Evolutionary conservation across 1,140 invertebrate species (phyloP).

Genomic region (Mesaphorura yosii): DNA sequence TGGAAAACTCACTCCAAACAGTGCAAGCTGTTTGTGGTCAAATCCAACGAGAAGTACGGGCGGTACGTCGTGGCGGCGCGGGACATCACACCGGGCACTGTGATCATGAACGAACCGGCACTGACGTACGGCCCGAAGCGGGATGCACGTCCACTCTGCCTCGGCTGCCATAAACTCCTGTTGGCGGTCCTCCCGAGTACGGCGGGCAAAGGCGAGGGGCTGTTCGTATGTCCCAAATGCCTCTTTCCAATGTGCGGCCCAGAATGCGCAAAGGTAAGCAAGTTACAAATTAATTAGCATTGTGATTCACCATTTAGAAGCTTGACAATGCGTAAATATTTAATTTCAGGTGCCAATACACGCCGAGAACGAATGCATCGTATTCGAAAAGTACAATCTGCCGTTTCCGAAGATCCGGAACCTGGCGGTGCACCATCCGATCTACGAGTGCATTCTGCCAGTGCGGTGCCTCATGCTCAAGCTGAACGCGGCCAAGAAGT

Average conservation of each 20-base stretch:
- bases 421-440: constrained; percentile 33
- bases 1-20: constrained; percentile 57
- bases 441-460: constrained; percentile 46
- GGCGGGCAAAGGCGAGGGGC: constrained; percentile 46
- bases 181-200: constrained; percentile 38
- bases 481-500: constrained; percentile 4
- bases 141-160: constrained; percentile 42
- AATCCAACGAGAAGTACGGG: constrained; percentile 16
- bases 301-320: constrained; percentile 31
- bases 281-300: not conserved
- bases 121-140: constrained; percentile 52
- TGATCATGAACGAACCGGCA: constrained; percentile 16
- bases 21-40: constrained; percentile 39
- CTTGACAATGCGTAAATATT: not conserved
- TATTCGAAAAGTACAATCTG: constrained; percentile 4
- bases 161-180: constrained; percentile 40
- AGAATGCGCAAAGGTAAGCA: constrained; percentile 29
- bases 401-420: not conserved
- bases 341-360: constrained; percentile 3
- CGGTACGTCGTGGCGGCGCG: constrained; percentile 16
- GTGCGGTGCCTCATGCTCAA: constrained; percentile 10
- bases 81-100: constrained; percentile 19
- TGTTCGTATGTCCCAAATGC: constrained; percentile 35
- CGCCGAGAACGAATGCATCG: constrained; percentile 16
- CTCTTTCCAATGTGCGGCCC: constrained; percentile 25